Percentiles rank a stretch among this genome's conserved stretches.
phyloP scores from a whole-genome alignment of 2,888 invertebrate species.

The Stenoptilia bipunctidactyla region DNA sequence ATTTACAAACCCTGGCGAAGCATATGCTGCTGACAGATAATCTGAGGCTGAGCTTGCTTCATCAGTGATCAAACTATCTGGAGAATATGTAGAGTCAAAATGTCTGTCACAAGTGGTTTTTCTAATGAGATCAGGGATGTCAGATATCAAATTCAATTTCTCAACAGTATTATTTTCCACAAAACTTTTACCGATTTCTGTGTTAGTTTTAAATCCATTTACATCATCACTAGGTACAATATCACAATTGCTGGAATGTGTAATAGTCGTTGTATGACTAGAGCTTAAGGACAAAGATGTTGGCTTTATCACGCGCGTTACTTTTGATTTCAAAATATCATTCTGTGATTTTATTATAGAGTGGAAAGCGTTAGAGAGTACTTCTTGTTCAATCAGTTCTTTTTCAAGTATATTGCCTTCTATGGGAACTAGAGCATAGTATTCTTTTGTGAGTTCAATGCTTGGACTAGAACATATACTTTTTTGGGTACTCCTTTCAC shows the following conservation, averaged over 20 bases:
- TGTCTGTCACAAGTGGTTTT: not conserved
- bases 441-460: conserved; percentile 50
- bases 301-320: conserved; percentile 33
- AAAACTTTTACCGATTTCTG: not conserved
- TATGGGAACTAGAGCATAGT: conserved; percentile 48
- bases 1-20: conserved; percentile 35
- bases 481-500: conserved; percentile 32
- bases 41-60: conserved; percentile 56
- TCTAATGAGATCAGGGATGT: not conserved
- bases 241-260: conserved; percentile 54
- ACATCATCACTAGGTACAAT: not conserved
- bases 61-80: conserved; percentile 50
- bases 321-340: conserved; percentile 26
- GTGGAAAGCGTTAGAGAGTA: conserved; percentile 58
- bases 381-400: conserved; percentile 67
- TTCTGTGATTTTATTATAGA: conserved; percentile 49
- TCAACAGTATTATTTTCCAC: not conserved
- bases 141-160: not conserved
- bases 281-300: conserved; percentile 47
- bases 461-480: conserved; percentile 44
- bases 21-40: conserved; percentile 49
- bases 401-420: conserved; percentile 52
- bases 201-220: not conserved
- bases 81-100: conserved; percentile 40
- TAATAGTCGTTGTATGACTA: conserved; percentile 47